Conservation (phyloP, 2,797 vertebrate species). For the Clarias pachynema region DNA sequence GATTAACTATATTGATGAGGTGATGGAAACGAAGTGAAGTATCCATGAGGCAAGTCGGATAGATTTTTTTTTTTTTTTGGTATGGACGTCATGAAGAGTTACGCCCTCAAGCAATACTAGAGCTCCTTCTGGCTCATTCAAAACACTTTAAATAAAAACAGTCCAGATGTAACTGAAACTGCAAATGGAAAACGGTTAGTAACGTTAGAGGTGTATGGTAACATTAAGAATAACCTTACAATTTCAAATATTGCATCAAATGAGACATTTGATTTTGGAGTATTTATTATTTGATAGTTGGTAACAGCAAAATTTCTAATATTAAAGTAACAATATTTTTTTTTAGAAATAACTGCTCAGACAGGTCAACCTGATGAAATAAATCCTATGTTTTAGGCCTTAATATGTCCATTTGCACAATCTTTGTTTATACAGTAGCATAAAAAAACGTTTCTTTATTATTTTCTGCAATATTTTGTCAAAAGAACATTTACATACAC, state of each 20-base stretch:
- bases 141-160: conserved; percentile 14
- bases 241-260: not conserved
- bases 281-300: not conserved
- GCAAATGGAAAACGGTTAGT: not conserved
- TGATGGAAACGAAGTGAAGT: conserved; percentile 29
- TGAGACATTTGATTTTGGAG: not conserved
- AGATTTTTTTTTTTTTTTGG: conserved; percentile 10
- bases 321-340: not conserved
- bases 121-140: conserved; percentile 16
- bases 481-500: not conserved
- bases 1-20: conserved; percentile 20
- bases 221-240: not conserved
- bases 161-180: not conserved
- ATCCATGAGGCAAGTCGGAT: not conserved
- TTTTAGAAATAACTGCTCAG: conserved; percentile 23
- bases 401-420: not conserved
- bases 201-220: not conserved
- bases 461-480: not conserved
- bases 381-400: conserved; percentile 62
- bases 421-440: not conserved
- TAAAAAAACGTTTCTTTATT: conserved; percentile 15
- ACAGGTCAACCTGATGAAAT: conserved; percentile 61
- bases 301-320: not conserved
- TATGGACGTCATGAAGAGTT: conserved; percentile 1
- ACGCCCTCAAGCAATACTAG: not conserved